Evolutionary conservation across 1,140 invertebrate genomes (phyloP).

Genomic region (Schmidtea mediterranea): DNA sequence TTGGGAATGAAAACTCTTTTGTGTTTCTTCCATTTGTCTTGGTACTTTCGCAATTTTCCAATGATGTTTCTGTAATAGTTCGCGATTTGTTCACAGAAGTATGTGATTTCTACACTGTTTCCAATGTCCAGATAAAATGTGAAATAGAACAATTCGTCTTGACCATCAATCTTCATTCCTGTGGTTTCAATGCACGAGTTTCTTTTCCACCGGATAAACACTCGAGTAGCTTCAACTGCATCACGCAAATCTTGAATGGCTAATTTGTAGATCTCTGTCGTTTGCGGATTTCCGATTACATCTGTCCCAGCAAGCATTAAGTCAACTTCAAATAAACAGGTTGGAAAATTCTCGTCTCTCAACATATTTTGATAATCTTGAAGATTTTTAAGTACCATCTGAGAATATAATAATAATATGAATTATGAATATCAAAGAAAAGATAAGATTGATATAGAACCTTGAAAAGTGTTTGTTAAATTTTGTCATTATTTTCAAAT

Average conservation of each 20-base stretch:
- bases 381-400: slow-evolving; percentile 40
- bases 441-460: no score
- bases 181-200: slow-evolving; percentile 45
- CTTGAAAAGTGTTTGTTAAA: no score
- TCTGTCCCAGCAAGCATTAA: slow-evolving; percentile 42
- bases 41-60: no score
- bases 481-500: no score
- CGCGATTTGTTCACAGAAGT: no score
- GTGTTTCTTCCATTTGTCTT: no score
- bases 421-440: no score
- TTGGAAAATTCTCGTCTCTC: slow-evolving; percentile 30
- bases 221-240: slow-evolving; percentile 20
- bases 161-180: slow-evolving; percentile 31
- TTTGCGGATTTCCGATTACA: slow-evolving; percentile 41
- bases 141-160: slow-evolving; percentile 33
- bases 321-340: slow-evolving; percentile 54
- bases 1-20: no score
- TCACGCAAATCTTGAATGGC: slow-evolving; percentile 27
- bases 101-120: neutral
- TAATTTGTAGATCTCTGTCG: slow-evolving; percentile 44
- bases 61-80: no score
- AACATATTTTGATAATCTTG: slow-evolving; percentile 39
- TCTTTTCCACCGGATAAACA: slow-evolving; percentile 52
- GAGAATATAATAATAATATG: slow-evolving; percentile 13
- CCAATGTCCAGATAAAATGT: slow-evolving; percentile 50